Conservation (phyloP, 2,888 invertebrate genomes). For the Zygogramma bicolorata region DNA sequence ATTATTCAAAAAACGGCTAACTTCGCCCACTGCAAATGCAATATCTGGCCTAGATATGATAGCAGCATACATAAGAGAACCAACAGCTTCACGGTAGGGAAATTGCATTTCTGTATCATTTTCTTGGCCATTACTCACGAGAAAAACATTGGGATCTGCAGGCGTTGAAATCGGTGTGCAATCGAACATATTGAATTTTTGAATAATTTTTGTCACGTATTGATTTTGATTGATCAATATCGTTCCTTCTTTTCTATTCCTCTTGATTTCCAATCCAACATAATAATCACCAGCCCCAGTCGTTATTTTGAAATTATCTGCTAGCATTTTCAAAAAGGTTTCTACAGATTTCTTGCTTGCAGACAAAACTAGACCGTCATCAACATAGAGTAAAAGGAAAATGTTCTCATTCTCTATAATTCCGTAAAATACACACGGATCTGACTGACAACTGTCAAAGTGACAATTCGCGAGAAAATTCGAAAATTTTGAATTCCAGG, state of each 20-base stretch:
- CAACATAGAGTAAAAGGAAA: not conserved
- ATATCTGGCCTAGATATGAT: not conserved
- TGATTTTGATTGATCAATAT: not conserved
- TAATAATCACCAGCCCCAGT: not conserved
- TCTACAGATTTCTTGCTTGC: not conserved
- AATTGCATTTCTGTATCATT: too few species aligned
- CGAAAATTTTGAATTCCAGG: not conserved
- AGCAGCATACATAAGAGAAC: not conserved
- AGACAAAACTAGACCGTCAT: not conserved
- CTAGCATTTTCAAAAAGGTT: not conserved
- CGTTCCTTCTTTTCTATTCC: not conserved
- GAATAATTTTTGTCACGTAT: not conserved
- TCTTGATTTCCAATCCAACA: not conserved
- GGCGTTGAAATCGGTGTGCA: not conserved
- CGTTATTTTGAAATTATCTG: too few species aligned
- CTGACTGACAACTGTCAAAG: not conserved
- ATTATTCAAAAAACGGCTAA: too few species aligned
- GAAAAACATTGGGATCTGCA: too few species aligned
- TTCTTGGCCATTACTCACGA: too few species aligned
- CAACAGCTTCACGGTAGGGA: too few species aligned
- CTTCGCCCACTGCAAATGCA: slow-evolving; percentile 1
- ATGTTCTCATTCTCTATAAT: not conserved
- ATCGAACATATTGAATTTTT: not conserved
- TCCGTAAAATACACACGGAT: not conserved
- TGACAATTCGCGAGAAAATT: not conserved